Percentiles rank a stretch among this genome's conserved stretches.
Evolutionary conservation across 92 coral and sea anemone genomes (phyloP).

Genomic region (Epizoanthus illoricatus): DNA sequence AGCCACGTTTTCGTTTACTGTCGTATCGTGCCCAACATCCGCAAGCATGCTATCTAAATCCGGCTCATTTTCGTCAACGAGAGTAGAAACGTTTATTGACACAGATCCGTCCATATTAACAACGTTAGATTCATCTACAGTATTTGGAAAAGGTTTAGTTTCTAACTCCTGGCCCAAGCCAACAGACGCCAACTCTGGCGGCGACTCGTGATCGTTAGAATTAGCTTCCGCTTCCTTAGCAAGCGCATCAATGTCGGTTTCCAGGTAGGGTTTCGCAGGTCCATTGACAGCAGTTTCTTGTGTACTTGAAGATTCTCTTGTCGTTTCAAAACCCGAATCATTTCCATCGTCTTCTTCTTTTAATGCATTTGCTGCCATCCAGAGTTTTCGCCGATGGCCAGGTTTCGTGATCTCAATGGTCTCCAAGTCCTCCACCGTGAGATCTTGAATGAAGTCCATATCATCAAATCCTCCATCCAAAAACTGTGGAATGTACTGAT

Average conservation of each 20-base stretch:
- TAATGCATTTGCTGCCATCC: constrained; percentile 84
- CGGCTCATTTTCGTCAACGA: constrained; percentile 32
- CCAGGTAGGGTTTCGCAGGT: constrained; percentile 23
- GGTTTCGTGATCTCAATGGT: constrained; percentile 87
- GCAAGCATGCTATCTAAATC: constrained; percentile 31
- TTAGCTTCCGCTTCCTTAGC: neutral
- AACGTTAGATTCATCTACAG: neutral
- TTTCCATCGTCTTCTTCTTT: constrained; percentile 34
- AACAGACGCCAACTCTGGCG: neutral
- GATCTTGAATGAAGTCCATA: constrained; percentile 90
- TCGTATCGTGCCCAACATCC: constrained; percentile 16
- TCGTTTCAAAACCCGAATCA: constrained; percentile 31
- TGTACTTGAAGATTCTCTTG: constrained; percentile 21
- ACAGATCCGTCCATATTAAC: neutral
- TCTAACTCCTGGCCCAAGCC: neutral
- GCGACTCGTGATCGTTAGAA: neutral
- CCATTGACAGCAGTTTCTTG: constrained; percentile 17
- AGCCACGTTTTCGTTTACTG: neutral
- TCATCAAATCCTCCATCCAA: constrained; percentile 98
- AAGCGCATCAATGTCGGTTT: constrained; percentile 26
- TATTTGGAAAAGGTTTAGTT: neutral
- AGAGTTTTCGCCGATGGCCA: constrained; percentile 91
- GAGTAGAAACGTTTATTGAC: neutral
- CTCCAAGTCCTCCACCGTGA: constrained; percentile 81
- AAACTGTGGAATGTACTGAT: constrained; percentile 86